These are phyloP conservation scores for Latrodectus elegans DNA, from an alignment of 2,888 invertebrate species.

Conservation along the genomic window DNA sequence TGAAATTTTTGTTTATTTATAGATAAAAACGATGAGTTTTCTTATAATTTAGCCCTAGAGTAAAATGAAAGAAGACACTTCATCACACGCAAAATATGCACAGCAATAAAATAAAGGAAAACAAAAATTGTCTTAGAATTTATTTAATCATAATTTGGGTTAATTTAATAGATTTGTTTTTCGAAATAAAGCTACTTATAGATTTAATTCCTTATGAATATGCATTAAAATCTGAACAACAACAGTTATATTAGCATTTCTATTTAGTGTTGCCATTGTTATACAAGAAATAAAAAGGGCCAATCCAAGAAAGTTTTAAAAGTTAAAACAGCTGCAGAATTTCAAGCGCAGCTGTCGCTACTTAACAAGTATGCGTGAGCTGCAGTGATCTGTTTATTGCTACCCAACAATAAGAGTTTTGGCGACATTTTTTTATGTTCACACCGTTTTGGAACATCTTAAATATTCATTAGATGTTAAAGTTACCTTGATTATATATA, in stretches of 20 bases:
- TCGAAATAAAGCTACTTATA: neutral
- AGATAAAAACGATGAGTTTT: too few species aligned
- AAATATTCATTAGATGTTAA: too few species aligned
- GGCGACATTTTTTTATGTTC: too few species aligned
- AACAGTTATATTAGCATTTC: conserved; percentile 6
- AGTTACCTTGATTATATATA: too few species aligned
- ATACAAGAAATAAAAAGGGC: neutral
- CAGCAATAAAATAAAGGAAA: too few species aligned
- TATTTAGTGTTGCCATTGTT: neutral
- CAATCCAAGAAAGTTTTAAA: neutral
- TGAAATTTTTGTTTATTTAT: too few species aligned
- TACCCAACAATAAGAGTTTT: neutral
- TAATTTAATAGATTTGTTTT: neutral
- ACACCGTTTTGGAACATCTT: too few species aligned
- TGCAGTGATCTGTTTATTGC: neutral
- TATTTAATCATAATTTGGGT: neutral
- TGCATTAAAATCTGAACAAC: conserved; percentile 9
- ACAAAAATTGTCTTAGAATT: neutral
- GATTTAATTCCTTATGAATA: conserved; percentile 20
- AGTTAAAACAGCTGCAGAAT: neutral
- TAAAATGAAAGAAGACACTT: too few species aligned
- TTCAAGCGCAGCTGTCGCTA: neutral
- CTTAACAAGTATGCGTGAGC: neutral
- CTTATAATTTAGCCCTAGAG: too few species aligned
- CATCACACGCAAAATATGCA: too few species aligned